Conservation (phyloP, 1,140 invertebrate species). For the Zaprionus capensis region DNA sequence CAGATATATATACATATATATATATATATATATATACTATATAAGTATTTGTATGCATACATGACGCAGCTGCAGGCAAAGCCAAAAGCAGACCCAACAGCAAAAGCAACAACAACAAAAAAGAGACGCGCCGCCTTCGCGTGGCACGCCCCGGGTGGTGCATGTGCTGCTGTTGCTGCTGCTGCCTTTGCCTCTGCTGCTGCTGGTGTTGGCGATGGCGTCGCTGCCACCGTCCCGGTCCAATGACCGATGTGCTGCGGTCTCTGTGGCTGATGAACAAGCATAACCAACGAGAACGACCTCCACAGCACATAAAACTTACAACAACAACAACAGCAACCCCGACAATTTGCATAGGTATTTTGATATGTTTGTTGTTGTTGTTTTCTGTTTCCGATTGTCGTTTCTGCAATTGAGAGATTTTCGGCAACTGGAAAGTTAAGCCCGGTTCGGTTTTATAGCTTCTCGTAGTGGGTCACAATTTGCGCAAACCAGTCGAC, state of each 20-base stretch:
- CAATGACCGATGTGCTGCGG: slow-evolving; percentile 75
- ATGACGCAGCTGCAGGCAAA: slow-evolving; percentile 43
- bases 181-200: background rate
- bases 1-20: slow-evolving; percentile 13
- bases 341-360: slow-evolving; percentile 68
- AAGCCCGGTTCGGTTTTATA: slow-evolving; percentile 14
- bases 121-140: slow-evolving; percentile 49
- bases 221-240: slow-evolving; percentile 58
- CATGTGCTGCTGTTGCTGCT: slow-evolving; percentile 1
- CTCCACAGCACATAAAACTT: slow-evolving; percentile 69
- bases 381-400: slow-evolving; percentile 6
- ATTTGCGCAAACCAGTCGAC: slow-evolving; percentile 59
- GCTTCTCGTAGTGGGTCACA: slow-evolving; percentile 59
- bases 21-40: slow-evolving; percentile 22
- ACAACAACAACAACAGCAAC: slow-evolving; percentile 15
- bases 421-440: slow-evolving; percentile 64
- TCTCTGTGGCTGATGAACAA: slow-evolving; percentile 54
- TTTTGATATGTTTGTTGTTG: slow-evolving; percentile 16
- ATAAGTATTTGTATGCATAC: slow-evolving; percentile 18
- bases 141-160: slow-evolving; percentile 68
- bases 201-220: slow-evolving; percentile 25
- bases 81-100: slow-evolving; percentile 36
- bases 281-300: slow-evolving; percentile 77
- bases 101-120: slow-evolving; percentile 48
- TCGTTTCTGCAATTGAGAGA: slow-evolving; percentile 14